Evolutionary conservation across 2,888 invertebrate genomes (phyloP), one percentile per base, ranked within the genome.

Genomic region (Nomada goodeniana): DNA sequence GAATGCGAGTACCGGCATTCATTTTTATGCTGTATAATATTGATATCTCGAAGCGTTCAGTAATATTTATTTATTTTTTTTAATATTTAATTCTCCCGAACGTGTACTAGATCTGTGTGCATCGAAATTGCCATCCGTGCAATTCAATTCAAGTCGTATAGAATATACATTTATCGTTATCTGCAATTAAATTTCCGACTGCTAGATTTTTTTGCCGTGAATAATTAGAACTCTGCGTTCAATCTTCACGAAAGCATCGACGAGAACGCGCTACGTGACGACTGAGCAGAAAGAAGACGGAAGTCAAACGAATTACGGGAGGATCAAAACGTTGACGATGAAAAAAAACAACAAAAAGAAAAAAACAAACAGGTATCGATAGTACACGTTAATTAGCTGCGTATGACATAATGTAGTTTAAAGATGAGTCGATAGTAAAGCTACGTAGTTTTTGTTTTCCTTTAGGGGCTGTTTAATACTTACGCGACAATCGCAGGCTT

Each of bases 401-500:
- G 59, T 78, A 85, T 53, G 69, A 85, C 53, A 67, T 60, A 57
- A 76, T 68, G 52, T 70, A 55, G 68, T 68, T 13, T 71, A 64
- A 57, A 53, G 63, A 76, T 55, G 69, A 68, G 74, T 74, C 64
- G 78, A 81, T 50, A 71, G 36, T 86, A 87, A 83, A 85, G 87
- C 86, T 86, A 87, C 79, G 71, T 83, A 78, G 85, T 84, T 78
- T 71, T 81, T 78, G 68, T 79, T 26, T 71, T 70, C 61, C 15
- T 47, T 47, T 47, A 80, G 63, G 79, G 83, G 69, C 82, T 81
- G 59, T 70, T 86, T 88, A 75, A 93, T 93, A 93, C 93, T 93
- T 92, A 93, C 93, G 88, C 88, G 89, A 89, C 82, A 86, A 84
- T 84, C 84, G 87, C 81, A 90, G 92, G 88, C 86, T 90, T 86